Evolutionary conservation across 2,113 vertebrate genomes (phyloP).

Genomic region (Tupaia chinensis): DNA sequence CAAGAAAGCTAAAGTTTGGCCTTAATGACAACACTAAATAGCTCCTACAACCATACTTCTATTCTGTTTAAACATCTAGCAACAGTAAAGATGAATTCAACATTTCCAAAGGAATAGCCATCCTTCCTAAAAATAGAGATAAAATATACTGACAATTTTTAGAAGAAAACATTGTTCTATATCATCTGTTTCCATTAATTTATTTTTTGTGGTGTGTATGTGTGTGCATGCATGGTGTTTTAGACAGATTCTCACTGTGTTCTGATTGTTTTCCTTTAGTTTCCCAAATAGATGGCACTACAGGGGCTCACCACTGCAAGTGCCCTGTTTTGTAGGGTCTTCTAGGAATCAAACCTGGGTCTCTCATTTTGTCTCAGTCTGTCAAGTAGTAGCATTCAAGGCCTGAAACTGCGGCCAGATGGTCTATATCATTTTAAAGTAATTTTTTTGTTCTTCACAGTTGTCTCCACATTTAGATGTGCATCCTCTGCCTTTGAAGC

Average conservation of each 20-base stretch:
- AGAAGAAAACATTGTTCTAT: background rate
- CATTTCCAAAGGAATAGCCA: background rate
- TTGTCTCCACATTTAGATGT: background rate
- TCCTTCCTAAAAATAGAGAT: background rate
- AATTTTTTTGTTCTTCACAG: background rate
- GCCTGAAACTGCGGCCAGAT: too few relatives aligned
- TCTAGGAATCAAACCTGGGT: too few relatives aligned
- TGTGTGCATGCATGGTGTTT: too few relatives aligned
- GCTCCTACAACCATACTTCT: background rate
- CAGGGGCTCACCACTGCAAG: too few relatives aligned
- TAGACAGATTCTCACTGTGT: too few relatives aligned
- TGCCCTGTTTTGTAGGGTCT: too few relatives aligned
- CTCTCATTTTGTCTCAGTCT: too few relatives aligned
- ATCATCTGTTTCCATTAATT: background rate
- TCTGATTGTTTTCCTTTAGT: too few relatives aligned
- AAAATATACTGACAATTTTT: background rate
- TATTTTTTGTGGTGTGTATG: too few relatives aligned
- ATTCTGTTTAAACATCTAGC: background rate
- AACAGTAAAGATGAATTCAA: background rate
- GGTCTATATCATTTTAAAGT: background rate
- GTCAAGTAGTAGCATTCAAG: too few relatives aligned
- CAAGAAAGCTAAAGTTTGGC: background rate
- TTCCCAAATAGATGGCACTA: too few relatives aligned
- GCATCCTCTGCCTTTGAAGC: background rate
- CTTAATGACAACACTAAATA: constrained; percentile 14